Evolutionary conservation across 2,888 invertebrate genomes (phyloP).

Genomic region (Thereva nobilitata): DNA sequence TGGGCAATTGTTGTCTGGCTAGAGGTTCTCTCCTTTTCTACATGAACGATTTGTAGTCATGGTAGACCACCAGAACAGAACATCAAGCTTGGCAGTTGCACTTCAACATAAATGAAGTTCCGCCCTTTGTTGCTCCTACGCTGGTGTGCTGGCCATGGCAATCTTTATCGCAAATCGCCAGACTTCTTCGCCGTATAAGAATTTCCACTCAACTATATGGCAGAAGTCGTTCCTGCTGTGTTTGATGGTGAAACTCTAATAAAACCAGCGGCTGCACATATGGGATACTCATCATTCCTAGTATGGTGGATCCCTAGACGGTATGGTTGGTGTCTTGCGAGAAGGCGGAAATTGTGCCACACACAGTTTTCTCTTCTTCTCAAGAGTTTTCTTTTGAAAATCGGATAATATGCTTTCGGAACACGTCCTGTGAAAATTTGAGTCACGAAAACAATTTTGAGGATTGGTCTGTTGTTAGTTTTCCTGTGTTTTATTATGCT

Average conservation of each 20-base stretch:
- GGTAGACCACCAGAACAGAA: slow-evolving; percentile 24
- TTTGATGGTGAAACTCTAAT: slow-evolving; percentile 29
- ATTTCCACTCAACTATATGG: neutral
- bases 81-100: slow-evolving; percentile 11
- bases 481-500: slow-evolving; percentile 40
- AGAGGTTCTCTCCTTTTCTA: slow-evolving; percentile 9
- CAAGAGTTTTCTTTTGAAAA: slow-evolving; percentile 49
- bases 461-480: slow-evolving; percentile 52
- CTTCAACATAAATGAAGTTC: slow-evolving; percentile 31
- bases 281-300: slow-evolving; percentile 36
- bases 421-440: slow-evolving; percentile 57
- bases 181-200: slow-evolving; percentile 12
- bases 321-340: slow-evolving; percentile 12
- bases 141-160: slow-evolving; percentile 11
- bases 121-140: slow-evolving; percentile 21
- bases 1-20: slow-evolving; percentile 10
- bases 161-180: slow-evolving; percentile 16
- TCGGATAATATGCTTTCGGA: slow-evolving; percentile 59
- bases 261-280: slow-evolving; percentile 32
- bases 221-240: slow-evolving; percentile 18
- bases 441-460: slow-evolving; percentile 60
- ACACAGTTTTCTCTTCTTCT: slow-evolving; percentile 39
- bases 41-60: slow-evolving; percentile 27
- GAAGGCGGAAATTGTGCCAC: slow-evolving; percentile 26
- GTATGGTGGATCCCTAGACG: neutral